Conservation (phyloP, 1,140 invertebrate genomes). For the Drosophila elegans region DNA sequence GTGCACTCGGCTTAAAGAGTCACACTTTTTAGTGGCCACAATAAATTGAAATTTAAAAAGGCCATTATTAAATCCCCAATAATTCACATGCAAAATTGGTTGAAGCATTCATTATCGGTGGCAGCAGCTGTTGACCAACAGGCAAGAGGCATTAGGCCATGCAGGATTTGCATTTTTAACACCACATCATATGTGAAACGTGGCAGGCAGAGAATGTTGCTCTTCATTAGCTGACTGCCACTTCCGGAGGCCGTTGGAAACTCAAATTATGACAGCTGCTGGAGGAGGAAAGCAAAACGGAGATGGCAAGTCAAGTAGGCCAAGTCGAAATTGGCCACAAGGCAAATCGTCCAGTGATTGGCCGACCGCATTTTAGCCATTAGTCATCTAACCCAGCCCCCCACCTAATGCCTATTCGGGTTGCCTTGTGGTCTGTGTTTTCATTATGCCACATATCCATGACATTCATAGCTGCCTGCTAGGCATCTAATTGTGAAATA, state of each 20-base stretch:
- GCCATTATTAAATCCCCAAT: conserved; percentile 72
- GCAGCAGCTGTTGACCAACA: conserved; percentile 19
- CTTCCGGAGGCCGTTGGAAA: conserved; percentile 23
- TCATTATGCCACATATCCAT: conserved; percentile 22
- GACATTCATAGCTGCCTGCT: conserved; percentile 21
- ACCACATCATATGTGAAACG: conserved; percentile 13
- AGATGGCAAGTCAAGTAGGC: conserved; percentile 6
- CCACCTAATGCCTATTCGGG: conserved; percentile 38
- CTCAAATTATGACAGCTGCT: conserved; percentile 51
- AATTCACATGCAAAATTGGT: conserved; percentile 54
- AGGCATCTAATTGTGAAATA: conserved; percentile 64
- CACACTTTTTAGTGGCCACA: conserved; percentile 35
- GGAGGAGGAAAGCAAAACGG: background rate
- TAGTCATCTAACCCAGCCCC: background rate
- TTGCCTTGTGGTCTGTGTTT: conserved; percentile 17
- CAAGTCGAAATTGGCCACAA: conserved; percentile 29
- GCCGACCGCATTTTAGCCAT: conserved; percentile 37
- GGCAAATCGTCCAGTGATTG: conserved; percentile 51
- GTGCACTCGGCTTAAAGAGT: too few relatives aligned
- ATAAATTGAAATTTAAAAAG: conserved; percentile 76
- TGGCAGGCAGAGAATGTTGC: conserved; percentile 7
- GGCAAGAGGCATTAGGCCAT: conserved; percentile 64
- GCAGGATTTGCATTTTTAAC: conserved; percentile 76
- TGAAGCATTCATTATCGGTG: conserved; percentile 62
- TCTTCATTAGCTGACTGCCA: conserved; percentile 20